Base-by-base conservation (phyloP, 1,140 invertebrate species). In the Drosophila sproati region DNA sequence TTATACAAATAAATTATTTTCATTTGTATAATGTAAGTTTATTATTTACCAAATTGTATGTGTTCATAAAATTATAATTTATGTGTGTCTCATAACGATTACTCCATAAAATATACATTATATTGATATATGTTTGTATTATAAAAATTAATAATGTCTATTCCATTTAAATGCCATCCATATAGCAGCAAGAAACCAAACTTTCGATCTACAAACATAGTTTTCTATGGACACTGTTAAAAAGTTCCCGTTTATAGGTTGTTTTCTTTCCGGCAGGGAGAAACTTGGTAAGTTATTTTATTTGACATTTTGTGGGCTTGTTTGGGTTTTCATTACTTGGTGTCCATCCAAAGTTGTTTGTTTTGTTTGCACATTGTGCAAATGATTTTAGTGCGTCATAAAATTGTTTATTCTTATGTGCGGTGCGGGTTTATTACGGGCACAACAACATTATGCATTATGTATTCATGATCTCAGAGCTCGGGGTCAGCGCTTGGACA, bases 301-400 rank as follows among this genome's bases (percentile, higher is more conserved):
- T 55, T 61, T 37, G 69, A 67, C 62, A 64, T 71, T 60, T 75
- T 69, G 64, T 73, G 69, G 69, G 62, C 37, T 59, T 76, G 54
- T 64, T 72, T 64, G 66, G 39, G 29, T 28, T 66, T 57, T 57
- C 61, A 31, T 51, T 51, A 20, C 37, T 32, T 39, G 41, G n/a
- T 61, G 68, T 50, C 69, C 56, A 66, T 51, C 10, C 56, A 57
- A 48, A 47, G 45, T 66, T 78, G 66, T 73, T 72, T 67, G 55
- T 52, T 32, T 63, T 66, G 59, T 37, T 64, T 66, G 57, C 76
- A 75, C 66, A 75, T 73, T 73, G 54, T 69, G 69, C 54, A 81
- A 82, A 82, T 82, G 56, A 82, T 82, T 82, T 82, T 78, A 82
- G 80, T 82, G 51, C 35, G 69, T 78, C 74, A 31, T 81, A 81